phyloP scores from a whole-genome alignment of 2,113 vertebrate genomes.

The Lepisosteus osseus region DNA sequence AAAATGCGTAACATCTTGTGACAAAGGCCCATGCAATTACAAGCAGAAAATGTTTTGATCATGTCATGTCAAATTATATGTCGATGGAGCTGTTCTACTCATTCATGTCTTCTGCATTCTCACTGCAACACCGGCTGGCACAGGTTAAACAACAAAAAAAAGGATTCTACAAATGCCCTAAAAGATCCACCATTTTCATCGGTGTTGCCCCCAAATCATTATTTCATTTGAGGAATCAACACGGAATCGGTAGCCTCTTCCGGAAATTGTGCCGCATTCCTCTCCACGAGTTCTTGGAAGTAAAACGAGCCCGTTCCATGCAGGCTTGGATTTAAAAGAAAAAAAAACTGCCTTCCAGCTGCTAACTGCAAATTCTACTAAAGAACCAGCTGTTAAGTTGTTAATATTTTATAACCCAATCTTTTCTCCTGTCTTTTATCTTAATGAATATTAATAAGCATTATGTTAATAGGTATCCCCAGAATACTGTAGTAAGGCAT shows the following conservation, averaged over 20 bases:
- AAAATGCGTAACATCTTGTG: no score
- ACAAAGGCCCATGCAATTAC: no score
- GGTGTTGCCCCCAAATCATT: not conserved
- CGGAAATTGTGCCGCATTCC: slow-evolving; percentile 2
- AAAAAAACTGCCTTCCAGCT: slow-evolving; percentile 9
- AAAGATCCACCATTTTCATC: not conserved
- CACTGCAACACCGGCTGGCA: no score
- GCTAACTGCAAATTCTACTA: slow-evolving; percentile 14
- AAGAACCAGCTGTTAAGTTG: slow-evolving; percentile 23
- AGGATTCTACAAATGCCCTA: not conserved
- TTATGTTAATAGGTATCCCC: slow-evolving; percentile 19
- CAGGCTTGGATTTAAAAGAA: not conserved
- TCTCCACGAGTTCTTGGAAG: slow-evolving; percentile 16
- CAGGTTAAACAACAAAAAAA: not conserved
- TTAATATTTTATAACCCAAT: slow-evolving; percentile 25
- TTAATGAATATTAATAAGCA: slow-evolving; percentile 24
- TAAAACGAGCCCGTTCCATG: slow-evolving; percentile 7
- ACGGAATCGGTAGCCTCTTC: not conserved
- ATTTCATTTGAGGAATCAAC: not conserved
- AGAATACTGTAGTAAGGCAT: slow-evolving; percentile 9
- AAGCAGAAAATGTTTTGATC: no score
- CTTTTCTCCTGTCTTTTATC: slow-evolving; percentile 14
- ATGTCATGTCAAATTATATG: no score
- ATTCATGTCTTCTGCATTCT: no score
- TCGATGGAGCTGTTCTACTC: no score